Evolutionary conservation across 2,797 vertebrate species (phyloP).

Genomic region (Acestrorhynchus altus): DNA sequence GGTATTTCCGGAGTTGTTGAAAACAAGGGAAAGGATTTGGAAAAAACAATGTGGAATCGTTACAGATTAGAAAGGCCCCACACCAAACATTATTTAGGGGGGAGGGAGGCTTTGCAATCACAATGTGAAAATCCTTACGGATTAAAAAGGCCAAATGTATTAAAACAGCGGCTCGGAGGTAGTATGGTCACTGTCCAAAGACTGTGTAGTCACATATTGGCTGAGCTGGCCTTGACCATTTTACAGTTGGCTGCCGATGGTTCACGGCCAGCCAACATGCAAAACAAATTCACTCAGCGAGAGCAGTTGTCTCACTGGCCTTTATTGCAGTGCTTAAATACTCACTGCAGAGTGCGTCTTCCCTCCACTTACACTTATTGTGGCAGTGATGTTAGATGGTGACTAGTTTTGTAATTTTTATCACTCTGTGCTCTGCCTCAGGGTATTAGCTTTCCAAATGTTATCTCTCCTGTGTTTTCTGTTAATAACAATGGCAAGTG

Average conservation of each 20-base stretch:
- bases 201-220: constrained; percentile 17
- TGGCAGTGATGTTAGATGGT: constrained; percentile 6
- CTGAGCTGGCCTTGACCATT: constrained; percentile 46
- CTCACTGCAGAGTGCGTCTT: background rate
- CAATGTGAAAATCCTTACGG: background rate
- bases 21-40: background rate
- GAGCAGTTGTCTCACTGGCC: constrained; percentile 44
- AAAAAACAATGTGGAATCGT: background rate
- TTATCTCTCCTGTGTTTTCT: constrained; percentile 2
- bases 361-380: constrained; percentile 2
- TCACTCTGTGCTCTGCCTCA: background rate
- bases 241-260: constrained; percentile 49
- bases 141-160: constrained; percentile 7
- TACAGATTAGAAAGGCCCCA: background rate
- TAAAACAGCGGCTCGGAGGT: constrained; percentile 4
- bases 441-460: constrained; percentile 2
- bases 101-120: background rate
- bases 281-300: constrained; percentile 50
- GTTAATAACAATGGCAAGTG: background rate
- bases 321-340: constrained; percentile 46
- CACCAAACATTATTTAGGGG: background rate
- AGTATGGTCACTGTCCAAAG: constrained; percentile 36
- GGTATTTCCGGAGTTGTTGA: constrained; percentile 19
- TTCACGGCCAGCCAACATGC: constrained; percentile 42
- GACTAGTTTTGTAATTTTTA: background rate